Evolutionary conservation across 37 sponge, comb jelly and placozoan species (phyloP), one percentile per base, ranked within the genome.

Genomic region (Diacarnus erythraeanus): DNA sequence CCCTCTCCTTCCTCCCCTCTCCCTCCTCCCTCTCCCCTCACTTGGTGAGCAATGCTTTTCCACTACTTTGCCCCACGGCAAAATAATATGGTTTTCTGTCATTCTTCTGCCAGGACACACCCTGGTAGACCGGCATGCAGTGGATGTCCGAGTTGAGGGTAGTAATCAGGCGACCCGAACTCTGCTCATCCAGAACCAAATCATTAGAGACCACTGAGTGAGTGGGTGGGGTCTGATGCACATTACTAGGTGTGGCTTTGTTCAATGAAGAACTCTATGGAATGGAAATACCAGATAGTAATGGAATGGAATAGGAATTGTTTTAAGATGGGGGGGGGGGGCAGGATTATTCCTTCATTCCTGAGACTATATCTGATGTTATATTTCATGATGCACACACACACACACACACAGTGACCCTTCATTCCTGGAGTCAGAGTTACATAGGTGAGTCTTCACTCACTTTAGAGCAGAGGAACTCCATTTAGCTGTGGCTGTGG

Each of bases 1-100:
- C 22, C 43, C 26, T 12, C 6, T 6, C 51, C 51, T 12, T 15
- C 6, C 12, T 6, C 12, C 12, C 6, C 12, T 12, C 51, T 12
- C 12, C 51, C 12, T 12, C 12, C 51, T 63, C 43, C 41, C 15
- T n/a, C 43, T 4, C 26, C 34, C 2, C 77, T 43, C 27, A 77
- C 77, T 77, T 77, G 27, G 69, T 36, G 3, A 90, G 66, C 31
- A 80, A 22, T 18, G 85, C 82, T 64, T 81, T 81, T 25, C 91
- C 91, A 57, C 80, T 81, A 61, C 71, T 70, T 39, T 81, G 82
- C 10, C 86, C 86, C 2, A 90, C 68, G 27, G 91, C 91, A 72
- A 90, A 90, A 42, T 36, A 70, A 37, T 85, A 76, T 3, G 79
- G 82, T 25, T 36, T 36, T 1, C 37, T 68, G 1, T 43, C 47